Conservation (phyloP, 2,888 invertebrate species). For the Lasius platythorax region DNA sequence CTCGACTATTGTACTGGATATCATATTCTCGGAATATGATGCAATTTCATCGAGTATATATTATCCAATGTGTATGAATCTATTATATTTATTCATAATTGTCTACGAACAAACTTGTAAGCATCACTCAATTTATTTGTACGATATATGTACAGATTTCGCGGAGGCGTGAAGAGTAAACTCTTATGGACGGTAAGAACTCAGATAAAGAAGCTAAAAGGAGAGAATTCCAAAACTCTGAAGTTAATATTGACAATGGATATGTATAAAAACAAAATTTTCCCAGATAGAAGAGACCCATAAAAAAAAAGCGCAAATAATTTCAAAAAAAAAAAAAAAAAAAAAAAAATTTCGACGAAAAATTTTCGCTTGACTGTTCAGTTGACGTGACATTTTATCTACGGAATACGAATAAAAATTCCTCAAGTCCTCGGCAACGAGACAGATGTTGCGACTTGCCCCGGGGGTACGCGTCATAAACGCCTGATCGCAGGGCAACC, state of each 20-base stretch:
- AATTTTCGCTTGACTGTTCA: too few relatives aligned
- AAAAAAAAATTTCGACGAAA: too few relatives aligned
- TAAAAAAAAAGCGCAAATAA: too few relatives aligned
- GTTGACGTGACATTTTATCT: neutral
- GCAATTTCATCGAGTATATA: neutral
- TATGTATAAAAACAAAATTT: too few relatives aligned
- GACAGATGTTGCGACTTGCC: conserved; percentile 36
- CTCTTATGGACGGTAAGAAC: too few relatives aligned
- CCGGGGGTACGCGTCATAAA: conserved; percentile 30
- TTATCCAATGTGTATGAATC: neutral
- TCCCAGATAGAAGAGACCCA: too few relatives aligned
- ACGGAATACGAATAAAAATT: neutral
- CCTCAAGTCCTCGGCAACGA: neutral
- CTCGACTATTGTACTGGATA: neutral
- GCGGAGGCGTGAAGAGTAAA: too few relatives aligned
- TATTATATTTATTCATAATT: neutral
- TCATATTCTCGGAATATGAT: neutral
- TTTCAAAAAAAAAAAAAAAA: too few relatives aligned
- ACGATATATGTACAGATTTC: neutral
- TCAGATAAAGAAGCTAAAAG: too few relatives aligned
- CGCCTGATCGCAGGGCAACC: conserved; percentile 52
- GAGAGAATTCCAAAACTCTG: too few relatives aligned
- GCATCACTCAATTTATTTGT: neutral
- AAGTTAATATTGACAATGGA: too few relatives aligned
- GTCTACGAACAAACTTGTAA: neutral